Conservation (phyloP, 2,797 vertebrate species). For the Betta splendens region DNA sequence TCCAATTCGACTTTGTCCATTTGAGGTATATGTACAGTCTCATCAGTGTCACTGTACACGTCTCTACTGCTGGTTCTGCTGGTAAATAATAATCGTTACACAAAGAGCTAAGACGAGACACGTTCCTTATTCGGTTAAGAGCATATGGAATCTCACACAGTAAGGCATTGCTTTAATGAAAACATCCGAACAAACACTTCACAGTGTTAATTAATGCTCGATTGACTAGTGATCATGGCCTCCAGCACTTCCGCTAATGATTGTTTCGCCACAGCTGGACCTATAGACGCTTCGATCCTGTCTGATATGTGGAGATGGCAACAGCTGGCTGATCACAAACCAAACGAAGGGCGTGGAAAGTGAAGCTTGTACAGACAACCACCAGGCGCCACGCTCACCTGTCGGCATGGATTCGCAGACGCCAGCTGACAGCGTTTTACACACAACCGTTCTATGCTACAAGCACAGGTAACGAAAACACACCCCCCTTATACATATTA, state of each 20-base stretch:
- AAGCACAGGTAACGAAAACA: conserved; percentile 53
- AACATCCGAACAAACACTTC: conserved; percentile 66
- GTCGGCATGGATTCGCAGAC: conserved; percentile 36
- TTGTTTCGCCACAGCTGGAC: conserved; percentile 44
- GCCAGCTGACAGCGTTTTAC: conserved; percentile 46
- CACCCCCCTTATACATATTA: conserved; percentile 47
- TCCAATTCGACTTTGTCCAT: conserved; percentile 18
- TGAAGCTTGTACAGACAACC: conserved; percentile 23
- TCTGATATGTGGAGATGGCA: conserved; percentile 58
- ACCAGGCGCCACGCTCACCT: conserved; percentile 26
- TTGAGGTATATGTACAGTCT: conserved; percentile 30
- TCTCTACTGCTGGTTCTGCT: conserved; percentile 45
- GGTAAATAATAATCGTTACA: conserved; percentile 42
- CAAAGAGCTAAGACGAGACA: conserved; percentile 41
- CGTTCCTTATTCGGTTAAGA: conserved; percentile 53
- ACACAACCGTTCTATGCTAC: conserved; percentile 65
- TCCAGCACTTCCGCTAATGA: conserved; percentile 42
- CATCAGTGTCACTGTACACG: conserved; percentile 9
- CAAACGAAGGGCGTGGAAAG: conserved; percentile 21
- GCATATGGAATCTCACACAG: conserved; percentile 61
- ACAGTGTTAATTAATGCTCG: conserved; percentile 73
- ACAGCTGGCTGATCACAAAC: conserved; percentile 43
- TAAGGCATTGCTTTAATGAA: conserved; percentile 80
- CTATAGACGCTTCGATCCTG: conserved; percentile 6
- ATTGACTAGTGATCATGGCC: conserved; percentile 34